Percentiles rank a stretch among this genome's conserved stretches.
phyloP scores from a whole-genome alignment of 1,140 invertebrate species.

The Monomorium pharaonis region DNA sequence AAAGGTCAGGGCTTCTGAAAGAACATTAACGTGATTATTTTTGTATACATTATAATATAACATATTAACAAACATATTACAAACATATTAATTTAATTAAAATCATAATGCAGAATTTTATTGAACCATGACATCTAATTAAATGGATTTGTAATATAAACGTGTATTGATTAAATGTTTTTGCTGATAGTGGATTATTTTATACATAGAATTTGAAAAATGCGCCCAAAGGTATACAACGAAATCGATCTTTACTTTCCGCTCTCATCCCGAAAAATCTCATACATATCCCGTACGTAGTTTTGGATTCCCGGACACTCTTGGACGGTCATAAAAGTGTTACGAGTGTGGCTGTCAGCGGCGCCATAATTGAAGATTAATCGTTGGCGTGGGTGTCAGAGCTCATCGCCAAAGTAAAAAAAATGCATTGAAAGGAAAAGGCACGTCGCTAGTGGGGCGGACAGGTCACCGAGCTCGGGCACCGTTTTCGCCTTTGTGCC shows the following conservation, averaged over 20 bases:
- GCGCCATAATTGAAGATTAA: constrained; percentile 80
- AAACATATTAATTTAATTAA: not conserved
- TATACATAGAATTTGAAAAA: not conserved
- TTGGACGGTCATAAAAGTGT: constrained; percentile 73
- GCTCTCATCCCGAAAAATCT: constrained; percentile 42
- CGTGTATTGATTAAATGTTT: not conserved
- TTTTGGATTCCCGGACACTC: constrained; percentile 16
- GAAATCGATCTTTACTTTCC: not conserved
- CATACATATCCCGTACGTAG: not conserved
- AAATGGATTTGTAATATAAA: not conserved
- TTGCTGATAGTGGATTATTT: not conserved
- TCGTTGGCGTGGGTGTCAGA: constrained; percentile 69
- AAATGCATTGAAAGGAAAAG: constrained; percentile 58
- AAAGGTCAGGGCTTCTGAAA: not conserved
- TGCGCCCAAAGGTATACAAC: not conserved
- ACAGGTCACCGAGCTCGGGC: constrained; percentile 40
- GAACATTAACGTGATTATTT: not conserved
- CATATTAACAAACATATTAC: not conserved
- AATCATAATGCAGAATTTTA: not conserved
- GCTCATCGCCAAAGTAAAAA: constrained; percentile 63
- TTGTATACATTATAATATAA: not conserved
- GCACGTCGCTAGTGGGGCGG: constrained; percentile 42
- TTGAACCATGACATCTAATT: not conserved
- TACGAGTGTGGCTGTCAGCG: constrained; percentile 76
- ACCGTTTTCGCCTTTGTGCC: constrained; percentile 69